Evolutionary conservation across 2,113 vertebrate species (phyloP), one percentile per base, ranked within the genome.

Genomic region (Osmerus mordax): DNA sequence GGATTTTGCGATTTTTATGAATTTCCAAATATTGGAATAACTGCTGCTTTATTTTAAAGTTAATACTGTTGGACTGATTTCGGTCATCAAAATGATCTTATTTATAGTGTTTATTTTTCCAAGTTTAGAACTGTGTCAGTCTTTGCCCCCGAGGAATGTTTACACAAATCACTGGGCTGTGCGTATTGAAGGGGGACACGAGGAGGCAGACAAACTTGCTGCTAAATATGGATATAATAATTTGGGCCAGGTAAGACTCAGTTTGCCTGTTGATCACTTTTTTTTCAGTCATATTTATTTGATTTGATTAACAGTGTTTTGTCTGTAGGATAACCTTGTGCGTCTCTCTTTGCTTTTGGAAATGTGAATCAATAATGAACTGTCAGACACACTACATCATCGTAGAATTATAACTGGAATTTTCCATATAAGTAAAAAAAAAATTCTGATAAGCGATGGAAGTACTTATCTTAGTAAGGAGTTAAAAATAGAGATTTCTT

Each of bases 161-260:
- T 95, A 91, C 74, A 94, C 95, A 63, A 97, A 96, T 89, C 95
- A 97, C 87, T 96, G 95, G 95, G 95, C 95, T 32, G 94, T 95
- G 76, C 85, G 88, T 72, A 89, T 95, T 67, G 67, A 80, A 32
- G 94, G 95, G 70, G 95, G 94, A 36, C 74, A 85, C 8, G 83
- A 80, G 28, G 90, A 89, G 62, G 95, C 95, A 18, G 92, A 94
- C 23, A 81, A 83, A 61, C 80, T 97, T 69, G 94, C 95, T 61
- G 87, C 87, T 0, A 92, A 89, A 71, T 95, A 96, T 79, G 95
- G 95, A 70, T 97, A 93, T 84, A 86, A 85, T 59, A 96, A 95
- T 89, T 82, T 96, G 83, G 95, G 95, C 41, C 94, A 95, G 94
- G 95, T 96, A 89, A 87, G 89, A 78, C 9, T 36, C 36, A 36